Percentiles rank a stretch among this genome's conserved stretches.
phyloP scores from a whole-genome alignment of 2,113 vertebrate genomes.

The Xyrauchen texanus region DNA sequence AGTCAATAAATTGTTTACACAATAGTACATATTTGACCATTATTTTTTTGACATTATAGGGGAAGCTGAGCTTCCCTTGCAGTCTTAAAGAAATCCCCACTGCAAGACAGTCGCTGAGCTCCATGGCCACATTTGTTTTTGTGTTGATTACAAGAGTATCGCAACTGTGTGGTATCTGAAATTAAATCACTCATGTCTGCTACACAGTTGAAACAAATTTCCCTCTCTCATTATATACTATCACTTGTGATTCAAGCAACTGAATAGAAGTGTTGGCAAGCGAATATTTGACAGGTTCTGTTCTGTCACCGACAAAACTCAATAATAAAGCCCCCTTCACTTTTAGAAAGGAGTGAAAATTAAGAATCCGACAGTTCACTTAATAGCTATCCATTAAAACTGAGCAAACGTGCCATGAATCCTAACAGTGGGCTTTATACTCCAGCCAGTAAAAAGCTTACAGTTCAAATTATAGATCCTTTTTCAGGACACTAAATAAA shows the following conservation, averaged over 20 bases:
- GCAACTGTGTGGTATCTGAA: constrained; percentile 48
- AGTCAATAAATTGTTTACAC: no score
- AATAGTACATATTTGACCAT: no score
- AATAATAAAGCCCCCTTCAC: constrained; percentile 24
- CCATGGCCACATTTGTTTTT: neutral
- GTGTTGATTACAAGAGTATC: constrained; percentile 7
- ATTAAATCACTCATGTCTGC: constrained; percentile 52
- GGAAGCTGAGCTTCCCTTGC: no score
- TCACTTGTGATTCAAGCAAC: constrained; percentile 34
- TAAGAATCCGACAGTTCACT: constrained; percentile 38
- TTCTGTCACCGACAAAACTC: no score
- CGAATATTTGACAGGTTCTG: no score
- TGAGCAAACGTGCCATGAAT: neutral
- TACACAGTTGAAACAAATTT: constrained; percentile 45
- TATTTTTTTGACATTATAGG: no score
- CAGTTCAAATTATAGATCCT: no score
- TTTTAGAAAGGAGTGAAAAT: constrained; percentile 30
- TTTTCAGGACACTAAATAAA: no score
- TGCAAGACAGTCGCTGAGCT: neutral
- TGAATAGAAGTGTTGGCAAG: constrained; percentile 15
- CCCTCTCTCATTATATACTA: constrained; percentile 43
- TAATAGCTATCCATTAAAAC: constrained; percentile 36
- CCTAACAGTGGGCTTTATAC: neutral
- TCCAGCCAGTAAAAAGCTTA: no score
- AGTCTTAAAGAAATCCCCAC: no score